Conservation (phyloP, 2,113 vertebrate species). For the Megaptera novaeangliae region DNA sequence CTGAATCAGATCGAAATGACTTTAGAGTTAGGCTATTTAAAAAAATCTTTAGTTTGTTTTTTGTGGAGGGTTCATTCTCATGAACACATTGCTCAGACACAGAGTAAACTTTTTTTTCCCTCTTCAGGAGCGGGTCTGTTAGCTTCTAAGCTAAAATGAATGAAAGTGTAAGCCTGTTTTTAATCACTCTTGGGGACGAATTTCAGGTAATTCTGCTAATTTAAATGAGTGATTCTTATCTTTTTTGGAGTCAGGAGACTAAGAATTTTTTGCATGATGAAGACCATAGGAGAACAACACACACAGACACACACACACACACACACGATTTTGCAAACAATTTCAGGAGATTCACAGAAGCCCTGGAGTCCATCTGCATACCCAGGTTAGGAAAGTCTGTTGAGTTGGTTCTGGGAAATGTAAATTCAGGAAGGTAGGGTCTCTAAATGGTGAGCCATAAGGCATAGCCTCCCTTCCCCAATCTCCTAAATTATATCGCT, state of each 20-base stretch:
- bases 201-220: slow-evolving; percentile 14
- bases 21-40: slow-evolving; percentile 1
- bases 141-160: not conserved
- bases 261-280: not conserved
- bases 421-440: not conserved
- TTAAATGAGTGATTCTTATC: not conserved
- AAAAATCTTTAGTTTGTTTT: not conserved
- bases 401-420: not conserved
- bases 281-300: not conserved
- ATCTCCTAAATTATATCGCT: not conserved
- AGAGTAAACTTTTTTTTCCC: not conserved
- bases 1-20: slow-evolving; percentile 50
- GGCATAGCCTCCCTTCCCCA: too few relatives aligned
- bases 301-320: too few relatives aligned
- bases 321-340: not conserved
- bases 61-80: not conserved
- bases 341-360: not conserved
- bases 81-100: not conserved
- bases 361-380: not conserved
- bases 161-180: not conserved
- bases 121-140: not conserved
- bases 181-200: not conserved
- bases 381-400: not conserved
- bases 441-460: not conserved
- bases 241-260: not conserved